Percentiles rank a stretch among this genome's conserved stretches.
These are phyloP conservation scores for Neotragus moschatus DNA, from an alignment of 2,113 vertebrate genomes.

Conservation along the genomic window DNA sequence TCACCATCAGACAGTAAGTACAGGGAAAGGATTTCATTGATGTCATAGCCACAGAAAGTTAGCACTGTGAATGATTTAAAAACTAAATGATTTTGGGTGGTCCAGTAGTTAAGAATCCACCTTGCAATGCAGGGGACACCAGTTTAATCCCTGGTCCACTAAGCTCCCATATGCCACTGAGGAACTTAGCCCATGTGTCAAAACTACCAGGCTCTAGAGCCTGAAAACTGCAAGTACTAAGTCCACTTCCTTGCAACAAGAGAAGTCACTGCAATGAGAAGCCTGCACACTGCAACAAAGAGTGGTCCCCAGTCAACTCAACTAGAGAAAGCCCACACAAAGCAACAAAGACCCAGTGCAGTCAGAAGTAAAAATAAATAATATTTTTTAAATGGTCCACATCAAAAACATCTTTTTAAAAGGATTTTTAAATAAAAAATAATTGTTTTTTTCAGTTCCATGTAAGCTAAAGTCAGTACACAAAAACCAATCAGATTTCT, in stretches of 20 bases:
- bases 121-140: neutral
- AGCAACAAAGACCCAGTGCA: neutral
- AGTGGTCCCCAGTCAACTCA: neutral
- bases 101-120: neutral
- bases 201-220: neutral
- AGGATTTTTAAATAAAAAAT: neutral
- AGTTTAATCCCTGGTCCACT: neutral
- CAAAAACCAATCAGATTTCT: neutral
- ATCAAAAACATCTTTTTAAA: neutral
- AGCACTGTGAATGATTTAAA: neutral
- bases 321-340: neutral
- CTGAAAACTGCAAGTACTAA: neutral
- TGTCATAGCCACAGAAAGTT: neutral
- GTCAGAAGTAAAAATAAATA: neutral
- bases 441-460: neutral
- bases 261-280: neutral
- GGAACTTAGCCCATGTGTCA: neutral
- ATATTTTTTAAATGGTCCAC: neutral
- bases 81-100: neutral
- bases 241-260: neutral
- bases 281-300: accelerated
- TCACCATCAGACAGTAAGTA: neutral
- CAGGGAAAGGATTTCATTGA: neutral
- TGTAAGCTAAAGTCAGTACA: neutral
- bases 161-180: neutral